A percentile compares a stretch with the other conserved stretches of the same genome.
Conservation (phyloP, 2,797 vertebrate genomes). For the Arnoldichthys spilopterus region DNA sequence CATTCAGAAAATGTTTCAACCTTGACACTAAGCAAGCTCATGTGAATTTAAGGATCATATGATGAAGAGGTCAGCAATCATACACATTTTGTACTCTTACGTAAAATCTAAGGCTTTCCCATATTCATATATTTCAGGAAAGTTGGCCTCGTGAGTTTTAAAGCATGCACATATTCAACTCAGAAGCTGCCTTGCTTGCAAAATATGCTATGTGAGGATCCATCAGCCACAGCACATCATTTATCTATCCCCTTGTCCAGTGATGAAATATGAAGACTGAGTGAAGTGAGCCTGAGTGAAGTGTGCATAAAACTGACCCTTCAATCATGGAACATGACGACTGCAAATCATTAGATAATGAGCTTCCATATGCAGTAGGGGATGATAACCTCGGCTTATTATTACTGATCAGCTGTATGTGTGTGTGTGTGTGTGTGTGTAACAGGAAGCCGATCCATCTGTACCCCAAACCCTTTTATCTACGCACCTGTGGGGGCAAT, state of each 20-base stretch:
- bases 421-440: slow-evolving; percentile 10
- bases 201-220: slow-evolving; percentile 14
- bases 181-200: background rate
- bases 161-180: background rate
- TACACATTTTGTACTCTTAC: background rate
- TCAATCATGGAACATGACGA: slow-evolving; percentile 42
- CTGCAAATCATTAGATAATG: slow-evolving; percentile 49
- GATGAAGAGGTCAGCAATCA: too few species aligned
- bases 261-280: slow-evolving; percentile 11
- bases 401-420: slow-evolving; percentile 14
- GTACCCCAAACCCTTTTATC: slow-evolving; percentile 46
- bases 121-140: background rate
- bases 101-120: background rate
- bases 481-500: slow-evolving; percentile 66
- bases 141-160: background rate
- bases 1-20: background rate
- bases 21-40: background rate
- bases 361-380: slow-evolving; percentile 35
- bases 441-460: slow-evolving; percentile 46
- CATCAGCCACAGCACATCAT: slow-evolving; percentile 5
- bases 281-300: slow-evolving; percentile 44
- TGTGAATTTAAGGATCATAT: too few species aligned
- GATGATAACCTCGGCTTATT: slow-evolving; percentile 19
- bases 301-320: slow-evolving; percentile 56
- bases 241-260: slow-evolving; percentile 16